Percentiles rank a stretch among this genome's conserved stretches.
phyloP scores from a whole-genome alignment of 1,140 invertebrate genomes.

The Diachasmimorpha longicaudata region DNA sequence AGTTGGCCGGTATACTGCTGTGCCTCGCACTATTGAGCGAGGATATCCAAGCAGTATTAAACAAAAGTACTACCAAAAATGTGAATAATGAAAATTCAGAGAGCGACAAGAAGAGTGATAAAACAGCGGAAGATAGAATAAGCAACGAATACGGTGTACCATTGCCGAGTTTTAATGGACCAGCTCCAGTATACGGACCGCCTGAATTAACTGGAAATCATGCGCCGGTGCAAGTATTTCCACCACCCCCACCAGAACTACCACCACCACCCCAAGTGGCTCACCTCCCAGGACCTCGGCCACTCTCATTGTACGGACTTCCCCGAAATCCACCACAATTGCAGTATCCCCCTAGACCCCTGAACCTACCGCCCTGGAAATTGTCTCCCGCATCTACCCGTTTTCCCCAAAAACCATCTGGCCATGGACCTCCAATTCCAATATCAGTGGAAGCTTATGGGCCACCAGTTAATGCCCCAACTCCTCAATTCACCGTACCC shows the following conservation, averaged over 20 bases:
- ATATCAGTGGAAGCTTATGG: conserved; percentile 54
- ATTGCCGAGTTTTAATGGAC: conserved; percentile 40
- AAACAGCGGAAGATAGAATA: conserved; percentile 52
- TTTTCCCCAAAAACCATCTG: conserved; percentile 43
- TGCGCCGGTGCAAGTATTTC: conserved; percentile 53
- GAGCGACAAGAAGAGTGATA: conserved; percentile 31
- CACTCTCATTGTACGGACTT: conserved; percentile 58
- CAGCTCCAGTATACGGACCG: conserved; percentile 57
- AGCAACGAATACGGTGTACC: conserved; percentile 53
- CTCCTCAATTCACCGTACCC: conserved; percentile 59
- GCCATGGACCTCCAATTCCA: conserved; percentile 48
- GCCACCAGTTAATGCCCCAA: conserved; percentile 54
- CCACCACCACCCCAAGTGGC: conserved; percentile 53
- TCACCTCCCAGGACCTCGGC: conserved; percentile 48
- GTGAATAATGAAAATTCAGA: conserved; percentile 5
- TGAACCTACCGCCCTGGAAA: conserved; percentile 53
- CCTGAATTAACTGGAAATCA: conserved; percentile 52
- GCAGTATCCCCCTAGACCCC: conserved; percentile 38
- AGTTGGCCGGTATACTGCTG: conserved; percentile 45
- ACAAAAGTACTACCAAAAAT: conserved; percentile 42
- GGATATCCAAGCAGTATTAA: conserved; percentile 44
- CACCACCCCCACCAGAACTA: conserved; percentile 53
- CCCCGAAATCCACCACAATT: conserved; percentile 46
- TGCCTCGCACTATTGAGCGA: not conserved
- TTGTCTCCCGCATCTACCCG: conserved; percentile 48